A percentile compares a stretch with the other conserved stretches of the same genome.
phyloP scores from a whole-genome alignment of 1,140 invertebrate species.

The Cherax quadricarinatus region DNA sequence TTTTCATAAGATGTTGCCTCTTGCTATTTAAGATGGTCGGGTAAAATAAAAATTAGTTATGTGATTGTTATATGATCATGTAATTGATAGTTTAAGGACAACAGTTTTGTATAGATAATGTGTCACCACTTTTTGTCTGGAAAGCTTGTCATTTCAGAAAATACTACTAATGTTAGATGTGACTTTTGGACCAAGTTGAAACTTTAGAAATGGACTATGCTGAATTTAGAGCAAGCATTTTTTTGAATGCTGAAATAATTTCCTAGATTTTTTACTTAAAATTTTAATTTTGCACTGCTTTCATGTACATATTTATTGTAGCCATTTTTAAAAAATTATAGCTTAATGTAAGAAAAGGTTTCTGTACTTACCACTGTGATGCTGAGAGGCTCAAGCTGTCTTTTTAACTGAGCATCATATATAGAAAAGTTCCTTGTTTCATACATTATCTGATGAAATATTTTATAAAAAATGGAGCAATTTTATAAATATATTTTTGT shows the following conservation, averaged over 20 bases:
- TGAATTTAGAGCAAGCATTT: neutral
- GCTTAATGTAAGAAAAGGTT: slow-evolving; percentile 16
- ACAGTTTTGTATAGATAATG: slow-evolving; percentile 20
- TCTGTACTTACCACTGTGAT: neutral
- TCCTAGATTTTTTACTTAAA: neutral
- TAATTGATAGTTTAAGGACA: slow-evolving; percentile 14
- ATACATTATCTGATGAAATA: slow-evolving; percentile 25
- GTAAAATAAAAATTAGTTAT: slow-evolving; percentile 6
- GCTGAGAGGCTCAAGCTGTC: neutral
- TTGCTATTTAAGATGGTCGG: slow-evolving; percentile 12
- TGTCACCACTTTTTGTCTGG: slow-evolving; percentile 12
- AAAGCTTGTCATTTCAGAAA: slow-evolving; percentile 22
- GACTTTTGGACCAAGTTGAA: slow-evolving; percentile 41
- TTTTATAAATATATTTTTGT: slow-evolving; percentile 54
- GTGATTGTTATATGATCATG: slow-evolving; percentile 16
- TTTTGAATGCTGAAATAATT: neutral
- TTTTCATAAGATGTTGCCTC: slow-evolving; percentile 17
- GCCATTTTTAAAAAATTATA: slow-evolving; percentile 20
- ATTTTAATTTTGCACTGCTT: neutral
- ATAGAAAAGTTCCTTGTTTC: slow-evolving; percentile 38
- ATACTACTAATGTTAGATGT: slow-evolving; percentile 13
- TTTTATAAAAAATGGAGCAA: slow-evolving; percentile 30
- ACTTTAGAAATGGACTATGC: neutral
- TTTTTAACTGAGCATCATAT: slow-evolving; percentile 10
- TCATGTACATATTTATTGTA: slow-evolving; percentile 34